A percentile compares a stretch with the other conserved stretches of the same genome.
Conservation (phyloP, 35 echinoderm and acorn worm species). For the Apostichopus parvimensis region DNA sequence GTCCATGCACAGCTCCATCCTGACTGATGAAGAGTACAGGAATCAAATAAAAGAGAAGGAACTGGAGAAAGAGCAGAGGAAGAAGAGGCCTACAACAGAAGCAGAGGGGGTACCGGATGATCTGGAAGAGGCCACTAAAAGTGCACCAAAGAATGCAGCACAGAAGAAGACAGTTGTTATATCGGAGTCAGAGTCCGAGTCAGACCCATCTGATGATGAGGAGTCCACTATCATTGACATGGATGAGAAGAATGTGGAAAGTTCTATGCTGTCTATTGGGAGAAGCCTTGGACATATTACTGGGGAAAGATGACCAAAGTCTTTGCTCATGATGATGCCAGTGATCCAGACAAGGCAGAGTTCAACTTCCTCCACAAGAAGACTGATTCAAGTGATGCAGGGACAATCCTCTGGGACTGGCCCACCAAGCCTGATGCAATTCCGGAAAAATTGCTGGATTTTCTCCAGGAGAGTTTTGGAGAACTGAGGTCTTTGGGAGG, state of each 20-base stretch:
- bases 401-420: slow-evolving; percentile 4
- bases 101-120: not conserved
- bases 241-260: not conserved
- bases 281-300: not conserved
- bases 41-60: not conserved
- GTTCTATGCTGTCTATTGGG: not conserved
- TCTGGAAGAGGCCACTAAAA: not conserved
- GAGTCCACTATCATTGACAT: not conserved
- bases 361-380: not conserved
- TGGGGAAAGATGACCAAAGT: not conserved
- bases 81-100: not conserved
- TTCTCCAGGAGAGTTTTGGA: not conserved
- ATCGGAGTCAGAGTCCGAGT: not conserved
- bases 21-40: slow-evolving; percentile 6
- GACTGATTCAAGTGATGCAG: not conserved
- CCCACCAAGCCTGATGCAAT: not conserved
- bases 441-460: not conserved
- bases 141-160: not conserved
- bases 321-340: not conserved
- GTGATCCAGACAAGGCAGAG: not conserved
- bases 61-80: not conserved
- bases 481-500: not conserved
- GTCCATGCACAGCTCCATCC: not conserved
- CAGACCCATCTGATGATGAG: not conserved
- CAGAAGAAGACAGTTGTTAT: not conserved